Evolutionary conservation across 2,888 invertebrate genomes (phyloP).

Genomic region (Carpatolechia fugitivella): DNA sequence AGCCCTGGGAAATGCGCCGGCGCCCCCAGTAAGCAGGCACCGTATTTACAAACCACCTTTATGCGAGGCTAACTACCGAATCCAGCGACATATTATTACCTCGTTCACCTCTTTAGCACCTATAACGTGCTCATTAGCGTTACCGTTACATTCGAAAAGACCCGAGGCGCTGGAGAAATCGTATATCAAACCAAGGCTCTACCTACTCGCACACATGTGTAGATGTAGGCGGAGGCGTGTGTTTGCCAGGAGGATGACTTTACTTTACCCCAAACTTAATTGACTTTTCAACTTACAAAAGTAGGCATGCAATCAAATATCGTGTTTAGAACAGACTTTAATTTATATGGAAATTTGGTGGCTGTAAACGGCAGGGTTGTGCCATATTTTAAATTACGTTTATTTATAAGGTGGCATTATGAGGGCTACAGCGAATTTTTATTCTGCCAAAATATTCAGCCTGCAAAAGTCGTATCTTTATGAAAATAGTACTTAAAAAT

Average conservation of each 20-base stretch:
- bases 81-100: conserved; percentile 22
- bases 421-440: conserved; percentile 22
- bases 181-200: not conserved
- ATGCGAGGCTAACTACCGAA: conserved; percentile 28
- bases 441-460: conserved; percentile 12
- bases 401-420: conserved; percentile 28
- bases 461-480: conserved; percentile 10
- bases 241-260: not conserved
- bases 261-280: not conserved
- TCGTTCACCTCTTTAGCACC: conserved; percentile 18
- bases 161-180: not conserved
- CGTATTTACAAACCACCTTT: conserved; percentile 37
- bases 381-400: conserved; percentile 40
- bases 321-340: conserved; percentile 56
- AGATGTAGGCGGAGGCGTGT: not conserved
- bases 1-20: not conserved
- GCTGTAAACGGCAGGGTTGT: conserved; percentile 34
- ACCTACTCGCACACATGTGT: not conserved
- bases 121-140: conserved; percentile 24
- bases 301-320: conserved; percentile 48
- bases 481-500: conserved; percentile 2
- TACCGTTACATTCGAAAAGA: conserved; percentile 14
- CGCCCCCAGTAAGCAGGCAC: conserved; percentile 41
- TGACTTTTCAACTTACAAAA: conserved; percentile 31
- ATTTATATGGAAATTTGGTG: conserved; percentile 67